Conservation (phyloP, 2,113 vertebrate genomes). For the Phodopus roborovskii region DNA sequence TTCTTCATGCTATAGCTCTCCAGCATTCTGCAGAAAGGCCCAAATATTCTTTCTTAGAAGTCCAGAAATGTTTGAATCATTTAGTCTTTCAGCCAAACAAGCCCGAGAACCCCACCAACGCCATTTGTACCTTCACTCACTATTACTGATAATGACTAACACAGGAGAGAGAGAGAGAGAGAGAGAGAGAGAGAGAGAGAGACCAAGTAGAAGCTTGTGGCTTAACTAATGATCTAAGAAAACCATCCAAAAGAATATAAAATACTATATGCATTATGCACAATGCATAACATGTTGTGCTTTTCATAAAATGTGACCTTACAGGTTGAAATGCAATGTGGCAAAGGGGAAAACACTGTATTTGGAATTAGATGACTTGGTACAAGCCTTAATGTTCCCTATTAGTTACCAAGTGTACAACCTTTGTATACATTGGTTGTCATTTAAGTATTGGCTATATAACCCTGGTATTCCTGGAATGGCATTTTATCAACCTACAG, state of each 20-base stretch:
- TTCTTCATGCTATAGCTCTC: constrained; percentile 21
- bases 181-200: not conserved
- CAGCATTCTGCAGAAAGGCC: not conserved
- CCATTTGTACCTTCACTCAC: not conserved
- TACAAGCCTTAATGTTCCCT: not conserved
- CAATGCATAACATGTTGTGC: not conserved
- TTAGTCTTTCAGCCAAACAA: not conserved
- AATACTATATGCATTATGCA: not conserved
- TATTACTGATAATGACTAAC: not conserved
- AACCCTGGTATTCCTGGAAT: not conserved
- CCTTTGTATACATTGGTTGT: not conserved
- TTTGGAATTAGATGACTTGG: constrained; percentile 8
- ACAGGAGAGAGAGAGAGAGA: not conserved
- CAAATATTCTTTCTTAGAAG: not conserved
- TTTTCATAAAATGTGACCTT: constrained; percentile 52
- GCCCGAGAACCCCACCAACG: not conserved
- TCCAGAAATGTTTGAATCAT: not conserved
- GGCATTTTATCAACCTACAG: constrained; percentile 36
- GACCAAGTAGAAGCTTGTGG: not conserved
- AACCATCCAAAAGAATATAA: not conserved
- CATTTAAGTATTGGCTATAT: not conserved
- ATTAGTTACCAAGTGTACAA: not conserved
- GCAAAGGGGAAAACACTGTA: not conserved
- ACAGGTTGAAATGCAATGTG: not conserved
- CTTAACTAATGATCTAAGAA: not conserved